A percentile compares a stretch with the other conserved stretches of the same genome.
phyloP scores from a whole-genome alignment of 2,888 invertebrate genomes.

The Thymelicus acteon region DNA sequence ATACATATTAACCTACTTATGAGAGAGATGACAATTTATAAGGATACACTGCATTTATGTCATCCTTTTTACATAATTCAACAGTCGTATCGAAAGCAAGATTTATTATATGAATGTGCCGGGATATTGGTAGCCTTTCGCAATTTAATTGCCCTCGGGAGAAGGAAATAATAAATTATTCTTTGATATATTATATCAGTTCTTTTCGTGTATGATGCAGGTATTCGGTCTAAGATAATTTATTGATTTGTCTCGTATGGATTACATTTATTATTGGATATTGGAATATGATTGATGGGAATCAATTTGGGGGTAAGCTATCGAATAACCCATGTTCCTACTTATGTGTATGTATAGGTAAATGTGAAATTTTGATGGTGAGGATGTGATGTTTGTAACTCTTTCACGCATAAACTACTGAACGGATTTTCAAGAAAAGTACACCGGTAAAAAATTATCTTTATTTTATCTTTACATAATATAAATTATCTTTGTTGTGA shows the following conservation, averaged over 20 bases:
- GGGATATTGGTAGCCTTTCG: neutral
- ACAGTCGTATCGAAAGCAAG: conserved; percentile 2
- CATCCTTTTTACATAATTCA: conserved; percentile 9
- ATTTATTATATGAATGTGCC: conserved; percentile 3
- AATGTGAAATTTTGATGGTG: too few species aligned
- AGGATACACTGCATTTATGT: conserved; percentile 7
- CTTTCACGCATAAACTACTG: too few species aligned
- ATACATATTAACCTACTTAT: neutral
- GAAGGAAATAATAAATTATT: conserved; percentile 9
- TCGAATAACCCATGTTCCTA: too few species aligned
- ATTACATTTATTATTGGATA: too few species aligned
- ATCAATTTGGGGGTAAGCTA: too few species aligned
- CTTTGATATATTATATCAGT: conserved; percentile 5
- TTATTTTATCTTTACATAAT: too few species aligned
- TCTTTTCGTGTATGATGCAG: neutral
- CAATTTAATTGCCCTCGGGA: conserved; percentile 23
- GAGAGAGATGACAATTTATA: conserved; percentile 4
- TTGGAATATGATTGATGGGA: neutral
- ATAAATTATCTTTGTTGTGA: too few species aligned
- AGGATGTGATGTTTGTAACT: too few species aligned
- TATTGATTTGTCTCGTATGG: neutral
- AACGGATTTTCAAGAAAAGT: too few species aligned
- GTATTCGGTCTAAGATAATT: neutral
- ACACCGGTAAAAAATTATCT: too few species aligned
- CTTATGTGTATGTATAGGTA: too few species aligned